Percentiles rank a stretch among this genome's conserved stretches.
These are phyloP conservation scores for Drosophila setifemur DNA, from an alignment of 1,140 invertebrate species.

Conservation along the genomic window DNA sequence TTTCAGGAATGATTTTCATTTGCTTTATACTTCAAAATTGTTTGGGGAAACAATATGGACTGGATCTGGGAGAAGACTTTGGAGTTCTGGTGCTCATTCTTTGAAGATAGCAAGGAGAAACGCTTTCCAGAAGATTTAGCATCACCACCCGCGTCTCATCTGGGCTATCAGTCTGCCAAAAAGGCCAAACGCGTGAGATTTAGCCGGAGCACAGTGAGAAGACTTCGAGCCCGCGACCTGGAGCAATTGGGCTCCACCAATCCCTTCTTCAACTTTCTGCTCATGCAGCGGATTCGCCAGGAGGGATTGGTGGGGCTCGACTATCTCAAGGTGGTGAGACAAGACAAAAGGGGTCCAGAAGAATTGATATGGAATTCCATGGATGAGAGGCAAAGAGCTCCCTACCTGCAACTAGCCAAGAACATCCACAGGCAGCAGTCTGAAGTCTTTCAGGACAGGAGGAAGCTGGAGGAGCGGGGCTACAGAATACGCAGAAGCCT, in stretches of 20 bases:
- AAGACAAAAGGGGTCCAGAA: not conserved
- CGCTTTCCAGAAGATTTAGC: not conserved
- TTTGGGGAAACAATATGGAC: not conserved
- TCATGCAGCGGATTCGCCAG: not conserved
- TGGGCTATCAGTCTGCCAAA: not conserved
- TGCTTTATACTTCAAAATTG: slow-evolving; percentile 2
- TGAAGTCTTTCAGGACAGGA: not conserved
- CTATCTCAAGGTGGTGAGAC: not conserved
- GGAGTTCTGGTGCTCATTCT: slow-evolving; percentile 1
- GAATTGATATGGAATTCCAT: not conserved
- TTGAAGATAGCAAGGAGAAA: not conserved
- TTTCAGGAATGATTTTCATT: not conserved
- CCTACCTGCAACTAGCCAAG: slow-evolving; percentile 1
- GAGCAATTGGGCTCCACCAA: not conserved
- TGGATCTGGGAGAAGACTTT: slow-evolving; percentile 12
- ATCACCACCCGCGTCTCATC: not conserved
- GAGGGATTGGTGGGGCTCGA: not conserved
- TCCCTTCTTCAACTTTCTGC: slow-evolving; percentile 8
- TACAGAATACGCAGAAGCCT: slow-evolving; percentile 1
- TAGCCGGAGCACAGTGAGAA: not conserved
- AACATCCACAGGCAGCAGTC: not conserved
- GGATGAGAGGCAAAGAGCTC: not conserved
- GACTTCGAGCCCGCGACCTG: not conserved
- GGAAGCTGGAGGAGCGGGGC: not conserved
- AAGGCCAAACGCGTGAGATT: not conserved